A percentile compares a stretch with the other conserved stretches of the same genome.
These are phyloP conservation scores for Abrostola tripartita DNA, from an alignment of 2,888 invertebrate genomes.

Conservation along the genomic window DNA sequence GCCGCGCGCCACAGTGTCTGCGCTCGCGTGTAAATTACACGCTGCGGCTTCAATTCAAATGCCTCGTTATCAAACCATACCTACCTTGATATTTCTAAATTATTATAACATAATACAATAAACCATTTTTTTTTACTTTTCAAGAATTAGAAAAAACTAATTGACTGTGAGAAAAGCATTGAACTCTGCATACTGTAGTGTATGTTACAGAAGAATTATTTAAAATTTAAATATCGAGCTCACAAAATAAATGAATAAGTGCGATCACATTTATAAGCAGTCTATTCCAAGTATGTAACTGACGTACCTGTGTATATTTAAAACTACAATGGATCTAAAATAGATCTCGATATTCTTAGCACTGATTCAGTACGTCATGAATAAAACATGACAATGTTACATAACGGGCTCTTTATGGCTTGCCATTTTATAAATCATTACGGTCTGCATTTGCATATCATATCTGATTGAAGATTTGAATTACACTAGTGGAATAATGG, in stretches of 20 bases:
- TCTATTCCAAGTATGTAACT: conserved; percentile 23
- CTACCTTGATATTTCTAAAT: no score
- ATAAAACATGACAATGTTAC: conserved; percentile 48
- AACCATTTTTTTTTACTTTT: no score
- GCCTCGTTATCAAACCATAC: no score
- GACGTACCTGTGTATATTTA: conserved; percentile 38
- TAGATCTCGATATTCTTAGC: conserved; percentile 47
- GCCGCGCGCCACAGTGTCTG: conserved; percentile 41
- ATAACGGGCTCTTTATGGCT: conserved; percentile 54
- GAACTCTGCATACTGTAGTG: no score
- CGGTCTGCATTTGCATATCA: conserved; percentile 50
- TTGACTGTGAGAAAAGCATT: no score
- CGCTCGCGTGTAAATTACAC: conserved; percentile 13
- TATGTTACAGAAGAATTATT: no score
- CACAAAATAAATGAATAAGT: no score
- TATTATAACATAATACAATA: no score
- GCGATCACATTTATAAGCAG: neutral
- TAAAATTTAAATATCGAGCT: no score
- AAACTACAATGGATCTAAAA: conserved; percentile 48
- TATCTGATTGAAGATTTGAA: conserved; percentile 57
- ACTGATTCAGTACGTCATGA: conserved; percentile 40
- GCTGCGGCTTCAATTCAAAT: no score
- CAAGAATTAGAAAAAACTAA: no score
- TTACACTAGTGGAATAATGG: conserved; percentile 26
- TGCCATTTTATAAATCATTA: conserved; percentile 62